These are phyloP conservation scores for Thereva unica DNA, from an alignment of 2,888 invertebrate species.

Conservation along the genomic window DNA sequence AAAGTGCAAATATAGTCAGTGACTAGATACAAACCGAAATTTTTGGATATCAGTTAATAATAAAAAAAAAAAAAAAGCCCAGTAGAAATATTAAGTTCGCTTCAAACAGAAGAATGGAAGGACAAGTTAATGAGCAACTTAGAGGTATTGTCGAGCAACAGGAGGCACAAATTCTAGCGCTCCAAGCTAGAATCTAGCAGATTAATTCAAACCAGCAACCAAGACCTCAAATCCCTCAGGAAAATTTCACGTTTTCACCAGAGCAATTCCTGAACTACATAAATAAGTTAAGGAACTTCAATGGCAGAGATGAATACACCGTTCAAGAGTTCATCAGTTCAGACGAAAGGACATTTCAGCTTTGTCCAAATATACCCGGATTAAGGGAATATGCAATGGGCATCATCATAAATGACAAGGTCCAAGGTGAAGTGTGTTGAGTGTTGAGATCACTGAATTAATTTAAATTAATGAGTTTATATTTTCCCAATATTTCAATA, in stretches of 20 bases:
- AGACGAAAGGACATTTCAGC: too few relatives aligned
- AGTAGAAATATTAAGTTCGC: neutral
- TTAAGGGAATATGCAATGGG: neutral
- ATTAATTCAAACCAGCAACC: neutral
- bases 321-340: neutral
- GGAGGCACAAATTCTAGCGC: slow-evolving; percentile 4
- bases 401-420: slow-evolving; percentile 9
- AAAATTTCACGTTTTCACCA: neutral
- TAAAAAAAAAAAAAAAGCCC: too few relatives aligned
- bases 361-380: neutral
- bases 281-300: slow-evolving; percentile 1
- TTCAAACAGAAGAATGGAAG: neutral
- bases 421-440: slow-evolving; percentile 8
- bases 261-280: slow-evolving; percentile 9
- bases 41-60: too few relatives aligned
- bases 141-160: slow-evolving; percentile 5
- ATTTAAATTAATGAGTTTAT: too few relatives aligned
- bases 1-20: too few relatives aligned
- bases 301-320: slow-evolving; percentile 1
- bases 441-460: too few relatives aligned
- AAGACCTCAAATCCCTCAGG: neutral
- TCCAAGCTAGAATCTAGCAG: slow-evolving; percentile 1
- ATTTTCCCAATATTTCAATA: too few relatives aligned
- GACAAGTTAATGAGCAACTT: neutral
- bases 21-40: too few relatives aligned